These are phyloP conservation scores for Dasypolia templi DNA, from an alignment of 2,888 invertebrate genomes.

Conservation along the genomic window DNA sequence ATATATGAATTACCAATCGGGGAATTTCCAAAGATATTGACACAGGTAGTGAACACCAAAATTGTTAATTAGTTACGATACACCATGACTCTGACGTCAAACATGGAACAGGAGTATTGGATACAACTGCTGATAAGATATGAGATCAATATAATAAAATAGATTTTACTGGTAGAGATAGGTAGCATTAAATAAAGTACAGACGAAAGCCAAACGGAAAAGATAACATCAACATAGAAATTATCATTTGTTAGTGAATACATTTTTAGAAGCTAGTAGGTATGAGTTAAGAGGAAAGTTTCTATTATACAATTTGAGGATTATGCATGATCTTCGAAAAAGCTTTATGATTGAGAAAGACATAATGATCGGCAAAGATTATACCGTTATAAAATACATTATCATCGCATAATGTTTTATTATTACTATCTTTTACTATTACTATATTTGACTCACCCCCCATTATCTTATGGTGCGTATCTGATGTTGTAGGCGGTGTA, in stretches of 20 bases:
- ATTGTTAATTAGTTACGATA: slow-evolving; percentile 24
- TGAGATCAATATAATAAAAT: slow-evolving; percentile 2
- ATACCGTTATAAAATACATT: neutral
- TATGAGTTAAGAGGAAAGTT: neutral
- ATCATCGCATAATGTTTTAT: neutral
- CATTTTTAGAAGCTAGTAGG: neutral
- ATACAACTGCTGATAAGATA: slow-evolving; percentile 44
- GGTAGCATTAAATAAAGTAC: slow-evolving; percentile 2
- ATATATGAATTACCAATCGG: neutral
- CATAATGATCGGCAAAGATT: neutral
- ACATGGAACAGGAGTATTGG: slow-evolving; percentile 10
- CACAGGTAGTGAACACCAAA: neutral
- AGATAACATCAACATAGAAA: neutral
- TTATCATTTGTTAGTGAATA: neutral
- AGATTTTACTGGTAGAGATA: slow-evolving; percentile 7
- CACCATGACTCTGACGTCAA: slow-evolving; percentile 33
- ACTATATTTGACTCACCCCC: slow-evolving; percentile 92
- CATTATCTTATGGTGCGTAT: slow-evolving; percentile 93
- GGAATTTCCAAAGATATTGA: neutral
- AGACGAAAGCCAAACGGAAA: neutral
- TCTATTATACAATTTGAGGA: neutral
- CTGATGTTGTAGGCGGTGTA: slow-evolving; percentile 96
- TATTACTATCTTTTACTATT: neutral
- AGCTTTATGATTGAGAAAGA: neutral
- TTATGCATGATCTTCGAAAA: neutral